Percentiles rank a stretch among this genome's conserved stretches.
phyloP scores from a whole-genome alignment of 2,888 invertebrate species.

The Cyrtodaria siliqua region DNA sequence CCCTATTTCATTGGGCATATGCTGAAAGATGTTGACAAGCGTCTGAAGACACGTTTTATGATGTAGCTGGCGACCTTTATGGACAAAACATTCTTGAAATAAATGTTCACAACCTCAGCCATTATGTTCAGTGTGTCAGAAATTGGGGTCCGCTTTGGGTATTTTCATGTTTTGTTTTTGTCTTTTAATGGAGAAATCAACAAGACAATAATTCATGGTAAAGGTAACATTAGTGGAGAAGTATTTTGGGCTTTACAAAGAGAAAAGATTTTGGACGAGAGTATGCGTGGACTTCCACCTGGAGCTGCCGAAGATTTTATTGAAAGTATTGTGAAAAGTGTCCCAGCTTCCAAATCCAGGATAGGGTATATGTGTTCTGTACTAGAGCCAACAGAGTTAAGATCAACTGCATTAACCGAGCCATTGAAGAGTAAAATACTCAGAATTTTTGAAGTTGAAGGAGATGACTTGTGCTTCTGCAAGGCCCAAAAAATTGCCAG shows the following conservation, averaged over 20 bases:
- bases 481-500: slow-evolving; percentile 9
- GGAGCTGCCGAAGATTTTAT: slow-evolving; percentile 10
- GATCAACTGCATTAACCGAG: slow-evolving; percentile 4
- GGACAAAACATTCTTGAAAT: slow-evolving; percentile 46
- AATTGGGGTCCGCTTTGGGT: slow-evolving; percentile 59
- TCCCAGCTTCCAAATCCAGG: slow-evolving; percentile 4
- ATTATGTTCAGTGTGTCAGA: slow-evolving; percentile 45
- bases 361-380: too few relatives aligned
- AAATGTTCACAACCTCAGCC: slow-evolving; percentile 55
- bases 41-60: slow-evolving; percentile 42
- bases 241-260: slow-evolving; percentile 16
- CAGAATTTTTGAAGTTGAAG: slow-evolving; percentile 3
- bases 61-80: slow-evolving; percentile 48
- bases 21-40: slow-evolving; percentile 32
- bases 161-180: slow-evolving; percentile 58
- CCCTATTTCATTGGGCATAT: not conserved
- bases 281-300: slow-evolving; percentile 3
- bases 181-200: slow-evolving; percentile 36
- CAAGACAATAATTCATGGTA: too few relatives aligned
- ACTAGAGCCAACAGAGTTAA: slow-evolving; percentile 15
- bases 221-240: slow-evolving; percentile 15
- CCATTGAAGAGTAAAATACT: slow-evolving; percentile 1
- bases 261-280: slow-evolving; percentile 20
- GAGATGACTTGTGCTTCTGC: not conserved
- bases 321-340: slow-evolving; percentile 13